Base-by-base conservation (phyloP, 2,888 invertebrate genomes). In the Patella caerulea region DNA sequence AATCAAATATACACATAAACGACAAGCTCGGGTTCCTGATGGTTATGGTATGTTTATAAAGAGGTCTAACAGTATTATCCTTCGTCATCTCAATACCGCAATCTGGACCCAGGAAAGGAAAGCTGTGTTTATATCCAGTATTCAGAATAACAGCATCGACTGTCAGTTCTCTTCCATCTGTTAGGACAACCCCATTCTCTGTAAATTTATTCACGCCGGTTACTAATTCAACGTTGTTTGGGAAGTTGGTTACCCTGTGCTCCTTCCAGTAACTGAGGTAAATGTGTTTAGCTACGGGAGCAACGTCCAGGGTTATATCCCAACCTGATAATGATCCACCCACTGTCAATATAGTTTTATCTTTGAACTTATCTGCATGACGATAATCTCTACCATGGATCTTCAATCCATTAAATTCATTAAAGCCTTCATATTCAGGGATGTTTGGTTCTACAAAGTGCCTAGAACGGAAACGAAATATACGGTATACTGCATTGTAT, bases 301-400 rank as follows among this genome's bases (percentile, higher is more conserved):
- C 94, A 78, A 96, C 88, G 81, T 96, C 95, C 0, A 94, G 92
- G 2, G 94, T 93, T 56, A 96, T 94, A 87, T 96, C 96, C 55
- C 94, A 90, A n/a, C 97, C 98, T 2, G 97, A 97, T 45, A 96
- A 95, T 0, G 96, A 96, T 0, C 96, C 97, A 1, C 97, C 98
- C 34, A 98, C 93, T 11, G 97, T 94, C 29, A 96, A 93, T 0
- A 97, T 96, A 3, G 91, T 93, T 74, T 94, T 93, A 52, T 93
- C 94, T 17, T 89, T 88, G 91, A 95, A 97, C 15, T 93, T 90
- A 74, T 95, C 94, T 0, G 96, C 95, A 2, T 93, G 93, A 78
- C 97, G 93, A 92, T 96, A 98, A 88, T 96, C 95, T 91, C 97
- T 96, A 88, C 97, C 29, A 29, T 29, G 29, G 29, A 29, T 29